phyloP scores from a whole-genome alignment of 2,113 vertebrate genomes.

The Tinamus guttatus region DNA sequence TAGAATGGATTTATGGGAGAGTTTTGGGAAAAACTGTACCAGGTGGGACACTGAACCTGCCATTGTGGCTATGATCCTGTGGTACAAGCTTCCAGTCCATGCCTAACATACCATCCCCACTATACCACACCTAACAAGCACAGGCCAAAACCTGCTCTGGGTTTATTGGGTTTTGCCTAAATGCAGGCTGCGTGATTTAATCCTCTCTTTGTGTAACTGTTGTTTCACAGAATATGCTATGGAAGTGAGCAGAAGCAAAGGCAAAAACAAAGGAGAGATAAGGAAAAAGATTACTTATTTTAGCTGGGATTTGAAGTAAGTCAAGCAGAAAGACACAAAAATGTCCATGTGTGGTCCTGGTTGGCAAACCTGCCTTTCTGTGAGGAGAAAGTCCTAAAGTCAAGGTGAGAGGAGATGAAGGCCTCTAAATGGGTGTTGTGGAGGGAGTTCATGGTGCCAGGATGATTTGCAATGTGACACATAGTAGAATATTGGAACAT shows the following conservation, averaged over 20 bases:
- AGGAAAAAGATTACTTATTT: rapidly evolving
- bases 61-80: rapidly evolving
- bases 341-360: not conserved
- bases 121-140: rapidly evolving
- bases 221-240: not conserved
- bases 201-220: not conserved
- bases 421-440: not conserved
- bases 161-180: not conserved
- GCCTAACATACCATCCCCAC: too few species aligned
- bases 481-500: not conserved
- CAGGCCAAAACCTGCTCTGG: not conserved
- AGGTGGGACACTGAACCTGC: rapidly evolving
- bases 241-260: not conserved
- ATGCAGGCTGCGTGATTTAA: not conserved
- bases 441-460: rapidly evolving
- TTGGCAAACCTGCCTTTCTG: not conserved
- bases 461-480: not conserved
- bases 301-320: not conserved
- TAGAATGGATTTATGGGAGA: not conserved
- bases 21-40: rapidly evolving
- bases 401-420: not conserved
- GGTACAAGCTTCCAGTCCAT: not conserved
- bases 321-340: not conserved
- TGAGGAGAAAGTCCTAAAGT: not conserved
- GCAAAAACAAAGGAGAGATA: not conserved